These are phyloP conservation scores for Myrmecobius fasciatus DNA, from an alignment of 2,113 vertebrate genomes.

Conservation along the genomic window DNA sequence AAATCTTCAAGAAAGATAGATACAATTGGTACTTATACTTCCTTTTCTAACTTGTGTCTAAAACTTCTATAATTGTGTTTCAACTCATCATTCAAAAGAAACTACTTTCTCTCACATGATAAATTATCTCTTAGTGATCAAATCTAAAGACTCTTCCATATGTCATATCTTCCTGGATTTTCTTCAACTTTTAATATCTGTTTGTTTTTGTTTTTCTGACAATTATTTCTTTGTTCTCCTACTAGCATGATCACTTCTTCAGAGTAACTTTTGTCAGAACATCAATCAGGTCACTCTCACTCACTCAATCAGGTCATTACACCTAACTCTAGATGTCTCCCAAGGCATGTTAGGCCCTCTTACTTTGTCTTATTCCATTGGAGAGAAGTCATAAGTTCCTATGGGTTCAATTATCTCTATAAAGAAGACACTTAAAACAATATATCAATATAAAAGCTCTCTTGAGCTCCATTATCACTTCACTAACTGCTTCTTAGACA, in stretches of 20 bases:
- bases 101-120: background rate
- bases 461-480: background rate
- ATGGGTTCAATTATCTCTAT: background rate
- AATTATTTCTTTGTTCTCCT: background rate
- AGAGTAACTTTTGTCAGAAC: background rate
- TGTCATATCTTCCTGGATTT: background rate
- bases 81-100: background rate
- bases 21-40: background rate
- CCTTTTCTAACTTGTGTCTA: background rate
- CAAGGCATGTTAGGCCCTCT: background rate
- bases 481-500: background rate
- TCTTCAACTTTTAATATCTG: background rate
- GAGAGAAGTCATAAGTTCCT: background rate
- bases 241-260: background rate
- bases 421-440: background rate
- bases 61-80: background rate
- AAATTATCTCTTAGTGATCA: background rate
- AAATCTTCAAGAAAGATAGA: background rate
- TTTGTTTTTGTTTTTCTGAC: background rate
- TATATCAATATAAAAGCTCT: background rate
- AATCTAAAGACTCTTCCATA: background rate
- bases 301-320: background rate
- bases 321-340: background rate
- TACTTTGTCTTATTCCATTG: background rate
- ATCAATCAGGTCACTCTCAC: background rate